Evolutionary conservation across 2,113 vertebrate species (phyloP).

Genomic region (Tapirus terrestris): DNA sequence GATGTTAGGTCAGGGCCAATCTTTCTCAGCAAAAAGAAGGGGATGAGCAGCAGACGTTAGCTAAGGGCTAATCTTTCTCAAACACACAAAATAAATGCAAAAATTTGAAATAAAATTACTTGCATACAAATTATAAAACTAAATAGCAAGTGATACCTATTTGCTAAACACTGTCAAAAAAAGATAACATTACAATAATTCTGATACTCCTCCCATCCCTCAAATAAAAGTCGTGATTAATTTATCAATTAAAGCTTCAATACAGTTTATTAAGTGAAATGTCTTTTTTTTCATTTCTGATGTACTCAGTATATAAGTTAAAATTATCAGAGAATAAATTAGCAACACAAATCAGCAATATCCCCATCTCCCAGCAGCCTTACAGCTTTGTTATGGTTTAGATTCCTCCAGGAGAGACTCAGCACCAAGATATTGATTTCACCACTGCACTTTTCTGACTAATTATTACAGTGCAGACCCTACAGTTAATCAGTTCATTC

Average conservation of each 20-base stretch:
- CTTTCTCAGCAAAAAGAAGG: too few relatives aligned
- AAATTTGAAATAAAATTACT: constrained; percentile 12
- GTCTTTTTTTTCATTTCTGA: neutral
- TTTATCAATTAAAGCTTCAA: neutral
- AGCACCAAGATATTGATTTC: constrained; percentile 84
- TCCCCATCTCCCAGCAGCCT: constrained; percentile 66
- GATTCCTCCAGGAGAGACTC: constrained; percentile 75
- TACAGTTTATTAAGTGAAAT: neutral
- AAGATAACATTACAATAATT: neutral
- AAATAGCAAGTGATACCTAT: neutral
- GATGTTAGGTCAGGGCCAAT: too few relatives aligned
- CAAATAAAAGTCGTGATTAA: neutral
- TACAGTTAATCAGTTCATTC: constrained; percentile 85
- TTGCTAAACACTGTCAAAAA: constrained; percentile 44
- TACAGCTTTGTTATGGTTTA: constrained; percentile 77
- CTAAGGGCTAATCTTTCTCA: too few relatives aligned
- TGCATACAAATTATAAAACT: neutral
- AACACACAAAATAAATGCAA: neutral
- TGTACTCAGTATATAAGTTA: constrained; percentile 50
- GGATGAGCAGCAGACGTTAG: too few relatives aligned
- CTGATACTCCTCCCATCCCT: neutral
- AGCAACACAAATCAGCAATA: constrained; percentile 56
- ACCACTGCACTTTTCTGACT: constrained; percentile 85
- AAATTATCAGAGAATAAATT: constrained; percentile 74
- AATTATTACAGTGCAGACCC: constrained; percentile 87